Evolutionary conservation across 2,797 vertebrate species (phyloP), one percentile per base, ranked within the genome.

Genomic region (Okamejei kenojei): DNA sequence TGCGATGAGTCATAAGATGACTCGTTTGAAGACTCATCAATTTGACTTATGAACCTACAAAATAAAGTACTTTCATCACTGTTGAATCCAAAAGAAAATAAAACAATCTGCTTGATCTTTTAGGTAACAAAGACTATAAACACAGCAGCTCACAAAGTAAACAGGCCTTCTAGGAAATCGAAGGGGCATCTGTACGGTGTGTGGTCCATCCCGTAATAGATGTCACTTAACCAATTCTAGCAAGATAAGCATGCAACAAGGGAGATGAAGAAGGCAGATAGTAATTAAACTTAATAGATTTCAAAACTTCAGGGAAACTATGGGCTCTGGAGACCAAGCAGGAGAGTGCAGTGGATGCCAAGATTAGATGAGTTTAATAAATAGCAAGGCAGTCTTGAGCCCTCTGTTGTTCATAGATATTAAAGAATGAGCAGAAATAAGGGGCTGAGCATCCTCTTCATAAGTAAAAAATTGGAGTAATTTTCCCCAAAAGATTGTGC

Each of bases 1-100:
- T 74, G 71, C 19, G 9, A 4, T 95, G 93, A 93, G 94, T 81
- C 0, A 82, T 23, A 95, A 93, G n/a, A 77, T 38, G 15, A 93
- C 73, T 0, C 94, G 94, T 10, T 93, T 29, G 29, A 93, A 93
- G 88, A 21, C 19, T 74, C 19, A 1, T 68, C 65, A 11, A 68
- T 71, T 71, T 19, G 3, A 71, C 17, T 7, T 74, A 19, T 21
- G 95, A 98, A 98, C 95, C 99, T 99, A 94, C 38, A 95, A 54
- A 32, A 32, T 23, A 74, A 38, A 93, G 26, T 6, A 84, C 35
- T 1, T 21, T 63, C n/a, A 90, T 90, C 19, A 68, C 19, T 68
- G 5, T 23, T 63, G 61, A 63, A n/a, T 15, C 65, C 4, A 91
- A 7, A 35, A 29, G 21, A 73, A 9, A 74, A 15, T 29, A 45